Evolutionary conservation across 2,113 vertebrate species (phyloP), one percentile per base, ranked within the genome.

Genomic region (Hymenochirus boettgeri): DNA sequence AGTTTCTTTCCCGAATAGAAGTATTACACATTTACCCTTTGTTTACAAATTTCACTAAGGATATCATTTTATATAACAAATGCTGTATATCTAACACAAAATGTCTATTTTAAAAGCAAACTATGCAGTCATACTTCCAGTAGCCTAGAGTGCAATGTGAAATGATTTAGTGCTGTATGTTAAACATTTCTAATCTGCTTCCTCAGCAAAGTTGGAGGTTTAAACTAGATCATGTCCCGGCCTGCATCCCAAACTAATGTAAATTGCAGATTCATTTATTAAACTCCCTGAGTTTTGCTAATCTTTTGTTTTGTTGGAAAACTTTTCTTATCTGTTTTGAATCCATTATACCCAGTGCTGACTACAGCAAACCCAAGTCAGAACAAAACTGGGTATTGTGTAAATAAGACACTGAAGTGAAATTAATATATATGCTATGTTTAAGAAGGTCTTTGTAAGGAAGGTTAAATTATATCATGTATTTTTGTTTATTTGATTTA

Each of bases 261-360:
- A 33, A 64, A 55, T 42, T 29, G 51, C 25, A 45, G 62, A 35
- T 25, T 64, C 51, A 55, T 64, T 64, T 62, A 62, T 33, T 52
- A 53, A 4, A 62, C 29, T 37, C 31, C 24, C 33, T 12, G 33
- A 35, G 10, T 24, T 64, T 55, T 55, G 33, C 50, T 56, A 64
- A 55, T 64, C 26, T 65, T 65, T 29, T 47, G 52, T 65, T 65
- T 65, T 56, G 52, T 57, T 65, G 62, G 62, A 65, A 56, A 56
- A 39, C 22, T 33, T 27, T 65, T 46, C 31, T 65, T 64, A 46
- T 26, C 19, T 22, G 39, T 46, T 65, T 21, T 56, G 53, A 65
- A 57, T 65, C 24, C 62, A 65, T 65, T 65, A 56, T 57, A 37
- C 27, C 19, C 24, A 7, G 29, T 57, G 62, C 53, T 65, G 62